phyloP scores from a whole-genome alignment of 2,797 vertebrate genomes.

The Oreortyx pictus region DNA sequence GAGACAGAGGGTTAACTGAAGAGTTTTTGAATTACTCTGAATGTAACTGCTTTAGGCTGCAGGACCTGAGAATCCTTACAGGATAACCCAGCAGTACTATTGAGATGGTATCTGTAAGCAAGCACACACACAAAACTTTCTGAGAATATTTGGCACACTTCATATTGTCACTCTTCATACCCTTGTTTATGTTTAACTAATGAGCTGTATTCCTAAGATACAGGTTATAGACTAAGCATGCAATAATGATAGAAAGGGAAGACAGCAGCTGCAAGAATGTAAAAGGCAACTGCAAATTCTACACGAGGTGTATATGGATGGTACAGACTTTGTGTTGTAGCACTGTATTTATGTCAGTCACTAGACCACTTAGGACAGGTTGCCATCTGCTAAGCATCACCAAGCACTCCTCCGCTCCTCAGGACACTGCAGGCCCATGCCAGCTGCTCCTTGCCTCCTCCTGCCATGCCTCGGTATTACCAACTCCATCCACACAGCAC shows the following conservation, averaged over 20 bases:
- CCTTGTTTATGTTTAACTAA: slow-evolving; percentile 63
- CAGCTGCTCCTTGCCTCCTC: background rate
- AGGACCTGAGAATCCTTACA: background rate
- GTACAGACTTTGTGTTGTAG: rapidly evolving
- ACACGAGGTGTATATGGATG: background rate
- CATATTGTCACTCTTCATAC: slow-evolving; percentile 4
- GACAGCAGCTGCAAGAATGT: background rate
- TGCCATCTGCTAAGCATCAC: background rate
- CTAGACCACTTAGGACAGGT: background rate
- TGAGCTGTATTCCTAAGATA: slow-evolving; percentile 9
- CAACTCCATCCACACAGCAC: rapidly evolving
- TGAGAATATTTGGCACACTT: slow-evolving; percentile 10
- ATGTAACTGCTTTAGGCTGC: background rate
- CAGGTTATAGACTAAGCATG: slow-evolving; percentile 36
- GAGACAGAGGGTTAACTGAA: background rate
- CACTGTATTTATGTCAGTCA: background rate
- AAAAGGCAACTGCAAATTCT: slow-evolving; percentile 1
- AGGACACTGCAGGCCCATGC: background rate
- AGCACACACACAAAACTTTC: background rate
- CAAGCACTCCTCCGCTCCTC: background rate
- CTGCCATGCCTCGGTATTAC: background rate
- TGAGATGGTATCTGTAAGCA: background rate
- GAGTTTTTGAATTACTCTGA: background rate
- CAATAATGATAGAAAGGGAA: background rate
- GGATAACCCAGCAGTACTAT: background rate